Evolutionary conservation across 2,888 invertebrate species (phyloP).

Genomic region (Xylota segnis): DNA sequence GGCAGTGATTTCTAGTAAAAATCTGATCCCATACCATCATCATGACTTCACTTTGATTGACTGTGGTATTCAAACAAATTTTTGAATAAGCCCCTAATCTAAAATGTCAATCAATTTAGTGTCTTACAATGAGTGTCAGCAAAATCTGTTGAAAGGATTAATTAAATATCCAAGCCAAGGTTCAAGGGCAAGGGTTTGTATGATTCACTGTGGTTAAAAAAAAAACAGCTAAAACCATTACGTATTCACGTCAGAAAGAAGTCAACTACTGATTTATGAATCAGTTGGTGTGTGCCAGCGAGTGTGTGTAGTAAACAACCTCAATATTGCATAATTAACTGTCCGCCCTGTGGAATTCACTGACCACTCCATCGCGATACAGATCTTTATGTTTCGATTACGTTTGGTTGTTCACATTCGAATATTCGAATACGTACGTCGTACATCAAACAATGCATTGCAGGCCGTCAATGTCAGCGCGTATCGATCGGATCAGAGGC

Average conservation of each 20-base stretch:
- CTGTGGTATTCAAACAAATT: too few relatives aligned
- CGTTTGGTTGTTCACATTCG: conserved; percentile 26
- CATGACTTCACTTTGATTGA: too few relatives aligned
- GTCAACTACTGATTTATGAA: conserved; percentile 30
- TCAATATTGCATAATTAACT: conserved; percentile 46
- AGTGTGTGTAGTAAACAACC: conserved; percentile 33
- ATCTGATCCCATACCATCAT: too few relatives aligned
- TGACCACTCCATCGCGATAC: conserved; percentile 22
- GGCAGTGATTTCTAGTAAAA: too few relatives aligned
- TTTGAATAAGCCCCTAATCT: too few relatives aligned
- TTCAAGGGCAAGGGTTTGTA: conserved; percentile 48
- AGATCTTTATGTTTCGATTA: conserved; percentile 19
- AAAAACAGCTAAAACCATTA: conserved; percentile 4
- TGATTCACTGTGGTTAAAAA: neutral
- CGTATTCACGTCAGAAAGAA: conserved; percentile 28
- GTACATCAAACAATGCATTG: conserved; percentile 29
- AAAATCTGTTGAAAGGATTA: neutral
- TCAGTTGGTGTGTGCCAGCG: neutral
- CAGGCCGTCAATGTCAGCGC: conserved; percentile 47
- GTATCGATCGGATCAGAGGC: conserved; percentile 12
- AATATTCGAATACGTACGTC: neutral
- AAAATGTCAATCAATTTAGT: too few relatives aligned
- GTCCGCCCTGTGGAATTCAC: conserved; percentile 54
- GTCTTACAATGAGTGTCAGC: neutral
- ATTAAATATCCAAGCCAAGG: neutral